Conservation (phyloP, 2,888 invertebrate genomes). For the Halocaridina rubra region DNA sequence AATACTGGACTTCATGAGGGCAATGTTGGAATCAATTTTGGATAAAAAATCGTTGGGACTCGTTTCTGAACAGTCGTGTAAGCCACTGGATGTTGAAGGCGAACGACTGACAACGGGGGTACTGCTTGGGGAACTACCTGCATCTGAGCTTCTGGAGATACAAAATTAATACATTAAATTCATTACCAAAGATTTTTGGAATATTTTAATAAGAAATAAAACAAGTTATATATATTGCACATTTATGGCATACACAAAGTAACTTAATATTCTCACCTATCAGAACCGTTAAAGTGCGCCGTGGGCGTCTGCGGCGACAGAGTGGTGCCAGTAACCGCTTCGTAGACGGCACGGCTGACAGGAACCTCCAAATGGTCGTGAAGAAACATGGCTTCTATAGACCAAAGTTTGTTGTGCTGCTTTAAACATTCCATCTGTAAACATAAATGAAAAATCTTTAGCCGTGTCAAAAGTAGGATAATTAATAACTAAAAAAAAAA, state of each 20-base stretch:
- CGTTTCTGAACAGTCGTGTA: slow-evolving; percentile 61
- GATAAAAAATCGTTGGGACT: slow-evolving; percentile 59
- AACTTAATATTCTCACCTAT: slow-evolving; percentile 43
- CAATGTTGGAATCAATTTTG: slow-evolving; percentile 62
- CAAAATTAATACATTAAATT: too few relatives aligned
- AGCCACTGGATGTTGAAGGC: slow-evolving; percentile 41
- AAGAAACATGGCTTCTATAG: slow-evolving; percentile 60
- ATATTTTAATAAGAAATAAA: too few relatives aligned
- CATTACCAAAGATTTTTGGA: too few relatives aligned
- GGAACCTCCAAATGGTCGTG: slow-evolving; percentile 61
- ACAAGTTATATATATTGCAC: too few relatives aligned
- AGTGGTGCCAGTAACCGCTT: slow-evolving; percentile 17
- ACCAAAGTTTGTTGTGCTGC: slow-evolving; percentile 61
- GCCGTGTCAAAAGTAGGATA: neutral
- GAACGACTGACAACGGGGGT: slow-evolving; percentile 22
- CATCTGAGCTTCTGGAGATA: slow-evolving; percentile 20
- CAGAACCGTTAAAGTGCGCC: slow-evolving; percentile 29
- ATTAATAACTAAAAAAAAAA: too few relatives aligned
- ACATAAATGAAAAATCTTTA: neutral
- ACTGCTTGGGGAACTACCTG: slow-evolving; percentile 24
- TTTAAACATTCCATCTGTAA: slow-evolving; percentile 62
- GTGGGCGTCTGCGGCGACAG: slow-evolving; percentile 13
- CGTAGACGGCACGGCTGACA: slow-evolving; percentile 50
- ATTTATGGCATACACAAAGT: too few relatives aligned
- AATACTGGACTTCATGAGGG: slow-evolving; percentile 61